Percentiles rank a stretch among this genome's conserved stretches.
phyloP scores from a whole-genome alignment of 1,140 invertebrate species.

The Drosophila mojavensis region DNA sequence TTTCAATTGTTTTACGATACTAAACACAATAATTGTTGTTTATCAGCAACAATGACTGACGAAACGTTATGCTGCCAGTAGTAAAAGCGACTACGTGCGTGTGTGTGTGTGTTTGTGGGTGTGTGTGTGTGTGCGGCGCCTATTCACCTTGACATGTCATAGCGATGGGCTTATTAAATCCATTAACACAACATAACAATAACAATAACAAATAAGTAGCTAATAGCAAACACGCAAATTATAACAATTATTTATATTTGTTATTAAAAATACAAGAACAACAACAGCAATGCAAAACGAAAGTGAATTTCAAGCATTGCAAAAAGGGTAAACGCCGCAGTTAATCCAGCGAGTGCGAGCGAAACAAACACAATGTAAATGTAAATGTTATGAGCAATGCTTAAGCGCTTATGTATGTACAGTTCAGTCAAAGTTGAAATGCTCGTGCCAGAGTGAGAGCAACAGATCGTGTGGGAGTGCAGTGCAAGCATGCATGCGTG shows the following conservation, averaged over 20 bases:
- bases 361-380: slow-evolving; percentile 1
- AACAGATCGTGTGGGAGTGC: slow-evolving; percentile 17
- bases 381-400: slow-evolving; percentile 20
- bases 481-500: slow-evolving; percentile 6
- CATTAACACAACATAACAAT: slow-evolving; percentile 46
- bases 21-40: slow-evolving; percentile 51
- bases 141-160: slow-evolving; percentile 74
- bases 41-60: slow-evolving; percentile 57
- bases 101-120: slow-evolving; percentile 5
- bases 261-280: slow-evolving; percentile 24
- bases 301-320: slow-evolving; percentile 67
- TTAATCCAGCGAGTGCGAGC: slow-evolving; percentile 6
- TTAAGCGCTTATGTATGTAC: slow-evolving; percentile 14
- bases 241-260: slow-evolving; percentile 61
- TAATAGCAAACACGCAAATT: slow-evolving; percentile 54
- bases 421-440: slow-evolving; percentile 14
- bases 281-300: slow-evolving; percentile 46
- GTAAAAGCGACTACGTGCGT: slow-evolving; percentile 4
- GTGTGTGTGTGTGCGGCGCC: slow-evolving; percentile 29
- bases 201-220: slow-evolving; percentile 38
- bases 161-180: slow-evolving; percentile 57
- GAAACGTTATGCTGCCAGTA: slow-evolving; percentile 31
- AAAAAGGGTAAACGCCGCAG: slow-evolving; percentile 11
- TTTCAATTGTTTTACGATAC: slow-evolving; percentile 64
- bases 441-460: slow-evolving; percentile 6